These are phyloP conservation scores for Phaethon lepturus DNA, from an alignment of 2,113 vertebrate genomes.

Conservation along the genomic window DNA sequence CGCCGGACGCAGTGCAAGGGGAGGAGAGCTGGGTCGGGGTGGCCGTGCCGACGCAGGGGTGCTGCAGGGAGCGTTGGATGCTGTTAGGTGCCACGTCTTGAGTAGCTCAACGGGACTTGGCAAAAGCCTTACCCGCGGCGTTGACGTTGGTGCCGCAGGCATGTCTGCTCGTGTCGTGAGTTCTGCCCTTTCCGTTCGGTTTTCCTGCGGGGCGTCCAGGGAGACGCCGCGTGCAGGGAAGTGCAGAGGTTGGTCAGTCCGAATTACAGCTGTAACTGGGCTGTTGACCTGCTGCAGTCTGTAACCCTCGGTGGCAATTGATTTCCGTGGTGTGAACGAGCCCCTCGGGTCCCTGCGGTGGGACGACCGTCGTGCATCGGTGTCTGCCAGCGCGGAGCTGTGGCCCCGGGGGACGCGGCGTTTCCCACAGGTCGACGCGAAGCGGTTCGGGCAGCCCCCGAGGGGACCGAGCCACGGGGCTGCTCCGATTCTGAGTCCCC, in stretches of 20 bases:
- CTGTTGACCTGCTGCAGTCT: background rate
- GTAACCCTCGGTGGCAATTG: rapidly evolving
- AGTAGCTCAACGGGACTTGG: background rate
- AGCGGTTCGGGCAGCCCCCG: background rate
- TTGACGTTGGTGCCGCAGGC: background rate
- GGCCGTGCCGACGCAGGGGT: rapidly evolving
- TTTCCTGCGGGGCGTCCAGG: background rate
- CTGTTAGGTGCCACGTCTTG: background rate
- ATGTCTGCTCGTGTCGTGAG: rapidly evolving
- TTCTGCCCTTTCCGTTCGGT: background rate
- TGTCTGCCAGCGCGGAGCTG: rapidly evolving
- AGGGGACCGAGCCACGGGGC: background rate
- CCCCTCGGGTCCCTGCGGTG: background rate
- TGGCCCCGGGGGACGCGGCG: background rate
- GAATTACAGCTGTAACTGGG: rapidly evolving
- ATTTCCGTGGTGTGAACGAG: rapidly evolving
- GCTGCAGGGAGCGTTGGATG: background rate
- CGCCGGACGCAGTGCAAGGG: rapidly evolving
- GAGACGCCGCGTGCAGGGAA: rapidly evolving
- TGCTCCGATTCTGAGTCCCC: rapidly evolving
- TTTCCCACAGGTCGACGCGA: background rate
- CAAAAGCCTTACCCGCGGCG: background rate
- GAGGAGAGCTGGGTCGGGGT: background rate
- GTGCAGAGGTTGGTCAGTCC: background rate
- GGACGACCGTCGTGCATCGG: rapidly evolving